phyloP scores from a whole-genome alignment of 2,888 invertebrate species.

The Panopea generosa region DNA sequence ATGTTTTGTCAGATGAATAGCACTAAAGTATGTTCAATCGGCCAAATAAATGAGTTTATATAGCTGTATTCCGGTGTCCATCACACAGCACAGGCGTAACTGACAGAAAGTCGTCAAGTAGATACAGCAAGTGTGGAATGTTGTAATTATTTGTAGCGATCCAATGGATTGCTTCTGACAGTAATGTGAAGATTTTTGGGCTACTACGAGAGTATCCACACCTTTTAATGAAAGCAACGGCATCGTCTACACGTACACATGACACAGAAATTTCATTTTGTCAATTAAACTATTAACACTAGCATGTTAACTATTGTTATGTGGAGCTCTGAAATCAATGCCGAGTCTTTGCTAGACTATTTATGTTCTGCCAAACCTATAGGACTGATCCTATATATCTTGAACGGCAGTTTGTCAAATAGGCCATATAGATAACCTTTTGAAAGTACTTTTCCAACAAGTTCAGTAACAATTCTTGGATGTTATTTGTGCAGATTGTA shows the following conservation, averaged over 20 bases:
- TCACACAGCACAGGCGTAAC: no score
- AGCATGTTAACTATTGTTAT: constrained; percentile 26
- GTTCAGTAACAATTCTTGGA: constrained; percentile 19
- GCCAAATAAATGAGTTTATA: no score
- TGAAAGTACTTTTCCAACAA: constrained; percentile 44
- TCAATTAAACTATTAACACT: constrained; percentile 61
- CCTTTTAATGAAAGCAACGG: constrained; percentile 38
- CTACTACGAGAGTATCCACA: constrained; percentile 33
- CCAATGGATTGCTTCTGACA: constrained; percentile 50
- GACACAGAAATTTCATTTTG: constrained; percentile 45
- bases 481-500: constrained; percentile 42
- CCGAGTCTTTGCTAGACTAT: constrained; percentile 58
- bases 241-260: constrained; percentile 60
- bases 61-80: no score
- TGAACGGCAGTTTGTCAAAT: constrained; percentile 35
- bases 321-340: constrained; percentile 61
- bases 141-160: constrained; percentile 48
- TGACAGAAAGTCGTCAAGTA: constrained; percentile 60
- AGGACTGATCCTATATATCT: constrained; percentile 41
- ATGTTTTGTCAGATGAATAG: no score
- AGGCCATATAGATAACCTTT: constrained; percentile 56
- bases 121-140: constrained; percentile 37
- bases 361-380: constrained; percentile 51
- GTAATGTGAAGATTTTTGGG: constrained; percentile 46
- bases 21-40: no score